Conservation (phyloP, 1,140 invertebrate species). For the Hylaeus anthracinus region DNA sequence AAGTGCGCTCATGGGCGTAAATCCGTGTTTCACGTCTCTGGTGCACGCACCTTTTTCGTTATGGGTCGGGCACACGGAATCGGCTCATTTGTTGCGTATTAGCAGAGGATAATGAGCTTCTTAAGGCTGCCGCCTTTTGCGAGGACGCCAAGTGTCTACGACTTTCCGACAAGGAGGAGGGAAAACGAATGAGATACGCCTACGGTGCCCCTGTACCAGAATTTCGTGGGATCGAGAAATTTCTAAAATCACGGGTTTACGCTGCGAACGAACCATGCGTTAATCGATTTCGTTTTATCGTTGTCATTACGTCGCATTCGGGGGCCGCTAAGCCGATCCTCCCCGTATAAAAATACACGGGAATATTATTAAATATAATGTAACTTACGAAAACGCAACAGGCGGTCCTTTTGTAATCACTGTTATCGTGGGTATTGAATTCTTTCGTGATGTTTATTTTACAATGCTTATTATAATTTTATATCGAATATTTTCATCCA, state of each 20-base stretch:
- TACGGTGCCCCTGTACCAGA: conserved; percentile 4
- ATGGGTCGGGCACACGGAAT: conserved; percentile 33
- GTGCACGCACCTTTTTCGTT: conserved; percentile 14
- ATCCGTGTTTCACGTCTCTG: conserved; percentile 18
- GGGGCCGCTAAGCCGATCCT: no score
- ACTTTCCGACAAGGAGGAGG: conserved; percentile 50
- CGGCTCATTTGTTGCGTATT: conserved; percentile 73
- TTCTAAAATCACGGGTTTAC: conserved; percentile 40
- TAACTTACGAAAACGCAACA: no score
- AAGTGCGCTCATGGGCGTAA: conserved; percentile 54
- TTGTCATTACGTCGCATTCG: not conserved
- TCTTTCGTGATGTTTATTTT: no score
- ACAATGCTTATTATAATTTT: no score
- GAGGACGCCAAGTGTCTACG: conserved; percentile 43
- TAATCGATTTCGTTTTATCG: conserved; percentile 19
- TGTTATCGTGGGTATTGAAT: no score
- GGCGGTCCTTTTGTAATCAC: no score
- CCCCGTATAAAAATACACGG: no score
- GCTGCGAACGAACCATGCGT: not conserved
- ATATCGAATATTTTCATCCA: no score
- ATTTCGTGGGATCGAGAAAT: conserved; percentile 12
- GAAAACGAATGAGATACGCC: conserved; percentile 65
- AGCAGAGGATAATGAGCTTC: conserved; percentile 74
- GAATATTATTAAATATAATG: no score
- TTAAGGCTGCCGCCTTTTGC: conserved; percentile 63